Base-by-base conservation (phyloP, 2,888 invertebrate species). In the Gari tellinella region DNA sequence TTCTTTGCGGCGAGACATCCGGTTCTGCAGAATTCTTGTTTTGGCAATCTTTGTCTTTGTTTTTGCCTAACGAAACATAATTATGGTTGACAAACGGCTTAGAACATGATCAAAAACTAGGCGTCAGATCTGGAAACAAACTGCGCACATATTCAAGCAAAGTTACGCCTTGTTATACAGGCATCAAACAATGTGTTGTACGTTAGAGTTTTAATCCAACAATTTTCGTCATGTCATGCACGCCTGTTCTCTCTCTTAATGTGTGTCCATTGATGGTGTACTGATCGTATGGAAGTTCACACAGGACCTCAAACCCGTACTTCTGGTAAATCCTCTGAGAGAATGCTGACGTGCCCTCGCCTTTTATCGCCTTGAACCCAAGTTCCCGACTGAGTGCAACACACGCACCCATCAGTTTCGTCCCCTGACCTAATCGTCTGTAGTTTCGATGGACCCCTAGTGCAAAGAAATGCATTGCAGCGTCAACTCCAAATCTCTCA, bases 321-420 rank as follows among this genome's bases (percentile, higher is more conserved):
- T 73, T 73, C 58, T 73, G 57, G 48, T 68, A 78, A 15, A 73
- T 78, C 38, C 68, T 52, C 57, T 78, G 78, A 2, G 78, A 73
- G 55, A 73, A 67, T 14, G 70, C 69, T 2, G 78, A 78, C 15
- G 78, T 78, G 10, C 69, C 78, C 48, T 73, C 78, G 1, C 66
- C 70, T 43, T 67, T 78, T 2, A 78, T 67, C 0, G 63, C 78
- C 17, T 65, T 66, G 37, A 73, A 78, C 3, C 73, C 78, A 1
- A 78, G 45, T 21, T 73, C 73, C 41, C 46, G 52, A 2, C 63
- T 57, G 31, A 78, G 52, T 1, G 69, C 78, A 19, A 78, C 60
- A 15, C 60, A 70, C 1, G 78, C 70, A 7, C 55, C 64, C 0
- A 72, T 55, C 14, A 78, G 53, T 23, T 41, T 58, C 17, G 63